Base-by-base conservation (phyloP, 2,113 vertebrate genomes). In the Otolemur garnettii region DNA sequence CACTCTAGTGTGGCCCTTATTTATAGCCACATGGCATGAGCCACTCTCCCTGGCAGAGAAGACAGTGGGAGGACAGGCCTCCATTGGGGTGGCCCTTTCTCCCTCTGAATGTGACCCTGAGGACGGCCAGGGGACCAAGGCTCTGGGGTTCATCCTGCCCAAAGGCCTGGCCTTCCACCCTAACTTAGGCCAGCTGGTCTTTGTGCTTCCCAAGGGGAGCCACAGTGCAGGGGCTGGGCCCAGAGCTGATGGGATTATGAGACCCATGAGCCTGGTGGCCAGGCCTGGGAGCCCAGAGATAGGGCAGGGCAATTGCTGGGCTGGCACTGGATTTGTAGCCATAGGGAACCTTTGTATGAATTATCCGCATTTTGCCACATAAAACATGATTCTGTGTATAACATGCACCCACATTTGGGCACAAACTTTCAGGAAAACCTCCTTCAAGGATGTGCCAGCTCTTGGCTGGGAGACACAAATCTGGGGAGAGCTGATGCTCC, bases 31-130 rank as follows among this genome's bases (percentile, higher is more conserved):
- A 5, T 38, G 30, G 72, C 45, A 0, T 71, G 86, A 53, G 45
- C 66, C 33, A 77, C 22, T 4, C 15, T 87, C 91, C 38, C 22
- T 42, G 33, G 53, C 18, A 91, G 55, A 79, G 60, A 74, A 72
- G 11, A 45, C 5, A 0, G 0, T 2, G 4, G 26, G 55, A 55
- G 10, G 28, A 38, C 57, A 14, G 0, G 1, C 26, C 18, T 84
- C 33, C 30, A 17, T 17, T 24, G 15, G 30, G 64, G 15, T 9
- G n/a, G 12, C 18, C 60, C 28, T 72, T 78, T 57, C 26, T 66
- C 26, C 33, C 72, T 93, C 30, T 71, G 42, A 80, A 4, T 11
- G 2, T 75, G 33, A n/a, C 12, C 1, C 26, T 59, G 68, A 78
- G 26, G 33, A 33, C 87, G 38, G 30, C 35, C 33, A 38, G 82